A percentile compares a stretch with the other conserved stretches of the same genome.
These are phyloP conservation scores for Apeltes quadracus DNA, from an alignment of 2,113 vertebrate species.

Conservation along the genomic window DNA sequence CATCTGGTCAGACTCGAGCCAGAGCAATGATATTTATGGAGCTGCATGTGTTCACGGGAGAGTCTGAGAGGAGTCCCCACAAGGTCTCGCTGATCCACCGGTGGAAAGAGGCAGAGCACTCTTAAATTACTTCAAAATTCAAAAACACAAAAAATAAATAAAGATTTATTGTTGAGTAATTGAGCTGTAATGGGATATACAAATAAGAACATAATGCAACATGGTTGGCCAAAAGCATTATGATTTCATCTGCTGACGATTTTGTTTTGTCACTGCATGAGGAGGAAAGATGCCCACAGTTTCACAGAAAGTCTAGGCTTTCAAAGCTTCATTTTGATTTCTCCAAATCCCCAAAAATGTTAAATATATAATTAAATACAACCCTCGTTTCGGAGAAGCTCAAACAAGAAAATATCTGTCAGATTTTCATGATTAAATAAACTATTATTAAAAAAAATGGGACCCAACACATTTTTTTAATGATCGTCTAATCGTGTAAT, in stretches of 20 bases:
- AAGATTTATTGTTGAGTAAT: neutral
- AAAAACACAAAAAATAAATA: no score
- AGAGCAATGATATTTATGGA: slow-evolving; percentile 59
- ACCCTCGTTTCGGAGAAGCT: neutral
- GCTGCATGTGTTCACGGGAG: neutral
- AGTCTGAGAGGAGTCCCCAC: neutral
- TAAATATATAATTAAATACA: neutral
- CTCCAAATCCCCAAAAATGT: neutral
- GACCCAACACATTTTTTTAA: neutral
- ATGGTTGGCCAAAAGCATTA: neutral
- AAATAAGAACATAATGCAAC: neutral
- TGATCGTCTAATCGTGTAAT: neutral
- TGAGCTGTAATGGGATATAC: neutral
- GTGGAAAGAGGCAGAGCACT: no score
- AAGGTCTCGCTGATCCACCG: no score
- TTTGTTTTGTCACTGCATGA: neutral
- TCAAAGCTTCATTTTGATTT: neutral
- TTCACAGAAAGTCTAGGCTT: neutral
- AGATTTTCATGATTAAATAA: neutral
- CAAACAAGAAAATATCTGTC: neutral
- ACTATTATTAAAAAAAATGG: neutral
- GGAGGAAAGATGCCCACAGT: neutral
- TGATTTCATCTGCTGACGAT: neutral
- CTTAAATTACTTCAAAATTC: no score
- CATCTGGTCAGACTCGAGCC: slow-evolving; percentile 58